phyloP scores from a whole-genome alignment of 1,140 invertebrate genomes.

The Philopotamus ludificatus region DNA sequence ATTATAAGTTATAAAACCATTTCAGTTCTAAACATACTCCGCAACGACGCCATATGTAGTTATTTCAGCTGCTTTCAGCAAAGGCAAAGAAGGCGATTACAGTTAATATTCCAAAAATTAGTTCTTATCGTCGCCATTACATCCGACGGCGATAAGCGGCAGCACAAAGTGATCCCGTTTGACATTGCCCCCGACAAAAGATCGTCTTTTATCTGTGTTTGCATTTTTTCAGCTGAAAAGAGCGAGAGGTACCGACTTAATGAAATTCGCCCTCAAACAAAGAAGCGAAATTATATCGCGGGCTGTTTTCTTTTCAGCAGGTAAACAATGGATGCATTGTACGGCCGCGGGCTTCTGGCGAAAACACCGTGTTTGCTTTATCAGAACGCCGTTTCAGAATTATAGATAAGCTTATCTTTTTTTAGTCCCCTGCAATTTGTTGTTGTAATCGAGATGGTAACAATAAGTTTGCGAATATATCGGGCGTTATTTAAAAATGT shows the following conservation, averaged over 20 bases:
- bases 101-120: too few relatives aligned
- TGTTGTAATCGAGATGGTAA: background rate
- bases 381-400: slow-evolving; percentile 3
- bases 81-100: too few relatives aligned
- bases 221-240: slow-evolving; percentile 4
- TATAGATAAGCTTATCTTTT: slow-evolving; percentile 14
- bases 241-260: slow-evolving; percentile 10
- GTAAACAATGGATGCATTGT: slow-evolving; percentile 25
- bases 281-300: slow-evolving; percentile 19
- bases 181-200: background rate
- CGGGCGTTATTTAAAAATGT: background rate
- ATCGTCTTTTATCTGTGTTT: slow-evolving; percentile 2
- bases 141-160: background rate
- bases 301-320: slow-evolving; percentile 29
- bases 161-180: slow-evolving; percentile 5
- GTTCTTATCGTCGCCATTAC: too few relatives aligned
- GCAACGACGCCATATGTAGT: too few relatives aligned
- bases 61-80: too few relatives aligned
- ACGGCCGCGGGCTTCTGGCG: slow-evolving; percentile 1
- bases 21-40: too few relatives aligned
- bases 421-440: background rate
- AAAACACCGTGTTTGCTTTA: slow-evolving; percentile 12
- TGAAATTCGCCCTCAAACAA: slow-evolving; percentile 15
- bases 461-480: background rate
- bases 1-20: too few relatives aligned